Evolutionary conservation across 2,797 vertebrate species (phyloP), one percentile per base, ranked within the genome.

Genomic region (Brotula barbata): DNA sequence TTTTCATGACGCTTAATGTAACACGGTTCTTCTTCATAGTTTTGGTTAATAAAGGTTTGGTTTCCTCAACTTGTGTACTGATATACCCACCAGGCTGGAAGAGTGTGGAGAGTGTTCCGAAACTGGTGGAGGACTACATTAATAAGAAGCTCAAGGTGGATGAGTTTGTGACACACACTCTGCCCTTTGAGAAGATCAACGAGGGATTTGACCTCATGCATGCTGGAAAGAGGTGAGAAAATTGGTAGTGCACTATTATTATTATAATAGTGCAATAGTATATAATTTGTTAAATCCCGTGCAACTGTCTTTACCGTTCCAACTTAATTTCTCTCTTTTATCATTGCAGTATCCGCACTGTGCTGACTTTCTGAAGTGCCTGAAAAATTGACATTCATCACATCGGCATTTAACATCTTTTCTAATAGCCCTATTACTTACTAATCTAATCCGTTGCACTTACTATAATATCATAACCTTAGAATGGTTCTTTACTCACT

Each of bases 61-160:
- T n/a, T n/a, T n/a, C n/a, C n/a, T n/a, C n/a, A n/a, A n/a, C n/a
- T n/a, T n/a, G n/a, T n/a, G n/a, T n/a, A n/a, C n/a, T n/a, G n/a
- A n/a, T n/a, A n/a, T n/a, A 16, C 25, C 25, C 20, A 65, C 45
- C 78, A 99, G 97, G 96, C 2, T 98, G 95, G 94, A 99, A 98
- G 85, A 98, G 95, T 11, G 92, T 97, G 48, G 95, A 98, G 67
- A 96, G 63, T 0, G 91, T 98, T 12, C 96, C 96, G 0, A 97
- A 94, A 76, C 85, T 99, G 77, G 95, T 99, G 63, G 90, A 92
- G 3, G 93, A 96, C 59, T 98, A 99, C 80, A 92, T 99, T 93
- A 92, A 83, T 25, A 96, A 95, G 80, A 98, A 97, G 84, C 91
- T 99, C 61, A 97, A 95, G 89, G 92, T 98, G 83, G 96, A 98